Conservation (phyloP, 2,888 invertebrate genomes). For the Phymatocera aterrima region DNA sequence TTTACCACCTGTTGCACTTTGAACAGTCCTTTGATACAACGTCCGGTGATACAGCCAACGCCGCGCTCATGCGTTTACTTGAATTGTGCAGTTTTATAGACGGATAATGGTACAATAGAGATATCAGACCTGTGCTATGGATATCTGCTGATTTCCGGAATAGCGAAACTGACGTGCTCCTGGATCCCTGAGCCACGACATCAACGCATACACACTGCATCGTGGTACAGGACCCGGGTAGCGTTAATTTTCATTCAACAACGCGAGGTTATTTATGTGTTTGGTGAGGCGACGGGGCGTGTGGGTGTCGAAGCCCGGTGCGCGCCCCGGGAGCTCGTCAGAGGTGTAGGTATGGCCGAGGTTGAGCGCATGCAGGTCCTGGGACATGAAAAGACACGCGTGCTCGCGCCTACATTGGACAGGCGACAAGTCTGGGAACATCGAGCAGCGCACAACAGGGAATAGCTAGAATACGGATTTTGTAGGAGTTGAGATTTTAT, state of each 20-base stretch:
- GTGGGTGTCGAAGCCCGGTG: conserved; percentile 73
- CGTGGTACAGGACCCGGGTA: background rate
- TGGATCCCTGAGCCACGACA: too few species aligned
- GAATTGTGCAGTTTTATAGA: background rate
- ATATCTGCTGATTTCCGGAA: too few species aligned
- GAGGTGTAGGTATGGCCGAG: conserved; percentile 31
- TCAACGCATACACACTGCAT: too few species aligned
- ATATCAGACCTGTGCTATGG: background rate
- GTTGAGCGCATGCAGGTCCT: background rate
- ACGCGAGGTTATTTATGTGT: conserved; percentile 68
- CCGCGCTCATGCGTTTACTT: background rate
- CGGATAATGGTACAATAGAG: background rate
- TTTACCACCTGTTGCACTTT: conserved; percentile 47
- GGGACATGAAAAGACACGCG: conserved; percentile 39
- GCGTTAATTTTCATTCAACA: conserved; percentile 25
- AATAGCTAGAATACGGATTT: background rate
- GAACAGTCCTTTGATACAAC: background rate
- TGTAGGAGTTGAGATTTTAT: too few species aligned
- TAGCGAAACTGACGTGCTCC: too few species aligned
- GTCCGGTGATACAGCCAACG: background rate
- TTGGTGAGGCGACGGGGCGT: conserved; percentile 72
- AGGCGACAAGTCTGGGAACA: conserved; percentile 52
- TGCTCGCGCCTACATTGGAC: conserved; percentile 46
- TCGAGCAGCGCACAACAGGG: background rate
- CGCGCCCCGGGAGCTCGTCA: conserved; percentile 67